phyloP scores from a whole-genome alignment of 2,888 invertebrate species.

The Cataglyphis rosenhaueri region DNA sequence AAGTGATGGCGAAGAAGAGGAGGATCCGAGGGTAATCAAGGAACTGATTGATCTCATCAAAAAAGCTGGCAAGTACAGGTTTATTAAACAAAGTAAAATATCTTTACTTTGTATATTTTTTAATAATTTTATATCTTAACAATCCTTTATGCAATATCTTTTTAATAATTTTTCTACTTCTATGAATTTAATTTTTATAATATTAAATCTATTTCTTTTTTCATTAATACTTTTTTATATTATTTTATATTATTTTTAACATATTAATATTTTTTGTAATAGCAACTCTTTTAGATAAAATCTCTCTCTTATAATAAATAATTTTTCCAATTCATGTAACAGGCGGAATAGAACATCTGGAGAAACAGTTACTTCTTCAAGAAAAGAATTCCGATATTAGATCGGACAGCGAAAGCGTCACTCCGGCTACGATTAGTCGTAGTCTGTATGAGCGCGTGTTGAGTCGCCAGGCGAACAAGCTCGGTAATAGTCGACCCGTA shows the following conservation, averaged over 20 bases:
- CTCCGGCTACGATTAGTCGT: slow-evolving; percentile 90
- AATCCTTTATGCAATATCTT: neutral
- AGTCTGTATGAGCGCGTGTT: slow-evolving; percentile 92
- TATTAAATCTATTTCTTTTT: neutral
- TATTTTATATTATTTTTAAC: neutral
- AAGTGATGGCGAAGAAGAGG: slow-evolving; percentile 86
- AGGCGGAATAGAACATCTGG: slow-evolving; percentile 94
- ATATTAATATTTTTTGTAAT: neutral
- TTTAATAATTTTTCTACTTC: neutral
- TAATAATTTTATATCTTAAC: neutral
- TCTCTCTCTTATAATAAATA: neutral
- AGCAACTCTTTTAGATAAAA: neutral
- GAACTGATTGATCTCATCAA: slow-evolving; percentile 94
- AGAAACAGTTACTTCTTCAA: slow-evolving; percentile 90
- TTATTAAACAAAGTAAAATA: neutral
- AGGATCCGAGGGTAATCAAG: slow-evolving; percentile 92
- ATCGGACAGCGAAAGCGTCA: slow-evolving; percentile 83
- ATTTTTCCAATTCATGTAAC: slow-evolving; percentile 17
- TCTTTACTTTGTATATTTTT: neutral
- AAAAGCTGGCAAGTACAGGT: slow-evolving; percentile 90
- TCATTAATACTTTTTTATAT: neutral
- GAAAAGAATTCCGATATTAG: slow-evolving; percentile 85
- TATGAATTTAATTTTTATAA: neutral
- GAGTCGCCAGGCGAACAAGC: slow-evolving; percentile 81
- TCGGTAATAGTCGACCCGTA: slow-evolving; percentile 53